These are phyloP conservation scores for Aleiodes testaceus DNA, from an alignment of 2,888 invertebrate species.

Conservation along the genomic window DNA sequence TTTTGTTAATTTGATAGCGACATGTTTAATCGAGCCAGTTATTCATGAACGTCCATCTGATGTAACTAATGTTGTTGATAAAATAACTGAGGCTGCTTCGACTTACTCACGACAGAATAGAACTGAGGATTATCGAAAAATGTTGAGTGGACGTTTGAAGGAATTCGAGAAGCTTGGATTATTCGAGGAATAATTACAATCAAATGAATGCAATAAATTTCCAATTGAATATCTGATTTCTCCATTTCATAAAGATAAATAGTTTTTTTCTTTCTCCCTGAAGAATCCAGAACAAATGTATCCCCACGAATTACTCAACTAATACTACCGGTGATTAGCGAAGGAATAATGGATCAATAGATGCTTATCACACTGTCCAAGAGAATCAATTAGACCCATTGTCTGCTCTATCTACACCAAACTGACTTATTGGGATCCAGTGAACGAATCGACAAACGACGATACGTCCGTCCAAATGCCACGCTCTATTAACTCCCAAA, in stretches of 20 bases:
- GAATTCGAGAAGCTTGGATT: neutral
- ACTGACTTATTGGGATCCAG: constrained; percentile 32
- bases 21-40: neutral
- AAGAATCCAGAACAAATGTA: neutral
- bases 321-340: neutral
- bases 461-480: constrained; percentile 40
- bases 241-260: too few relatives aligned
- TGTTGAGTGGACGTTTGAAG: neutral
- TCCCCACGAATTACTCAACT: neutral
- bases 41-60: neutral
- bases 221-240: constrained; percentile 40
- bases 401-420: constrained; percentile 7
- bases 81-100: neutral
- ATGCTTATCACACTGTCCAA: constrained; percentile 10
- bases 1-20: neutral
- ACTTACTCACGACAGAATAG: neutral
- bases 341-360: constrained; percentile 11
- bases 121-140: neutral
- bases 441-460: constrained; percentile 11
- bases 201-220: too few relatives aligned
- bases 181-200: neutral
- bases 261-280: constrained; percentile 17
- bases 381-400: constrained; percentile 34
- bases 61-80: neutral
- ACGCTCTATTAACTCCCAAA: constrained; percentile 55